Base-by-base conservation (phyloP, 2,113 vertebrate species). In the Balaenoptera acutorostrata region DNA sequence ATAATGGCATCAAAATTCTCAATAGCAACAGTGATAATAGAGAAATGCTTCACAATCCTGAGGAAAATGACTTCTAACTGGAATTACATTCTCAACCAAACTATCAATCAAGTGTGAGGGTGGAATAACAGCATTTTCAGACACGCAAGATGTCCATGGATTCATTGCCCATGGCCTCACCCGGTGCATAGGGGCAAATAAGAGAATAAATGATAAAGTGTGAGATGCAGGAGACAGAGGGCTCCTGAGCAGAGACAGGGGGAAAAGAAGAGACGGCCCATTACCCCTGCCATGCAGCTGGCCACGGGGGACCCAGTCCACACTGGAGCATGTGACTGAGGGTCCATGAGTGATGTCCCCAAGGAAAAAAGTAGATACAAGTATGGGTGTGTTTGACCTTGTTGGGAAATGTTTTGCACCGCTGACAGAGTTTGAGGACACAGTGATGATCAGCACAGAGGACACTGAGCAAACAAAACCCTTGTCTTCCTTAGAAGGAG, bases 1-100 rank as follows among this genome's bases (percentile, higher is more conserved):
- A 78, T 25, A 83, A 87, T 18, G 29, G 41, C 41, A 25, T 71
- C 69, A 90, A 29, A 44, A 5, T 36, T 83, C 66, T 71, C n/a
- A 49, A 3, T 17, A 57, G 33, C 25, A 64, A 57, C 27, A n/a
- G 9, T 57, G 74, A 87, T 69, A 74, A 49, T 15, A 41, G 41
- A 81, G 78, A 92, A 88, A 63, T 61, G 7, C 6, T 55, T 86
- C n/a, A 21, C 36, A 31, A 31, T 80, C 41, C 44, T 31, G 11
- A 90, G 46, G 46, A 93, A 66, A 89, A 68, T 64, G 29, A 63
- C 39, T 94, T 90, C 21, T 59, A 41, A 68, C 15, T 84, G 57
- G 12, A 93, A 80, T 68, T 74, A 36, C 6, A 63, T 72, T 77
- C 36, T 80, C 85, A 77, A 25, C 33, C 33, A 82, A 88, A 94